phyloP scores from a whole-genome alignment of 2,888 invertebrate species.

The Macrophya annulata region DNA sequence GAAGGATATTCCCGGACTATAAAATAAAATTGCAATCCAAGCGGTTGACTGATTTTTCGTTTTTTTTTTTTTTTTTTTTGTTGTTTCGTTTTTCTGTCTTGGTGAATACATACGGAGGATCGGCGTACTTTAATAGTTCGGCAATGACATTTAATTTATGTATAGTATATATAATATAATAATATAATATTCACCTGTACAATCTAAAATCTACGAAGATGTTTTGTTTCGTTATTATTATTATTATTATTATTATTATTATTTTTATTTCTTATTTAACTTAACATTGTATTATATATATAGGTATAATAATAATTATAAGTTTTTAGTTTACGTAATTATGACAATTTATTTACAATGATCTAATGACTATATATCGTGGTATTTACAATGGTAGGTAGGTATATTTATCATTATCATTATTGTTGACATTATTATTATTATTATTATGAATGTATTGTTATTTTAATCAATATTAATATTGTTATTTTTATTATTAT shows the following conservation, averaged over 20 bases:
- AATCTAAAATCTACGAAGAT: constrained; percentile 64
- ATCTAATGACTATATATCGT: constrained; percentile 57
- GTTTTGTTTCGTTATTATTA: not conserved
- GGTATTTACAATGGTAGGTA: constrained; percentile 64
- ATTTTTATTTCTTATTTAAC: not conserved
- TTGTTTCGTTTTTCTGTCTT: constrained; percentile 60
- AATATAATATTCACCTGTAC: constrained; percentile 56
- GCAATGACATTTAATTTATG: constrained; percentile 2
- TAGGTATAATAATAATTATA: not conserved
- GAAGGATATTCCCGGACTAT: not conserved
- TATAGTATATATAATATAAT: no score
- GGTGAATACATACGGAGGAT: not conserved
- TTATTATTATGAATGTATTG: not conserved
- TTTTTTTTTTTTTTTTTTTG: constrained; percentile 56
- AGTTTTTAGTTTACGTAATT: not conserved
- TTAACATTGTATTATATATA: not conserved
- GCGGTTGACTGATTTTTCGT: constrained; percentile 54
- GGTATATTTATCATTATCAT: not conserved
- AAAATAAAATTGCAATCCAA: not conserved
- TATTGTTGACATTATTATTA: not conserved
- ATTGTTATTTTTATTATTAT: not conserved
- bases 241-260: not conserved
- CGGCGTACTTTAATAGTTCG: constrained; percentile 2
- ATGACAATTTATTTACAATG: constrained; percentile 58
- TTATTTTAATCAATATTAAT: not conserved